These are phyloP conservation scores for Peromyscus attwateri DNA, from an alignment of 2,797 vertebrate genomes.

Conservation along the genomic window DNA sequence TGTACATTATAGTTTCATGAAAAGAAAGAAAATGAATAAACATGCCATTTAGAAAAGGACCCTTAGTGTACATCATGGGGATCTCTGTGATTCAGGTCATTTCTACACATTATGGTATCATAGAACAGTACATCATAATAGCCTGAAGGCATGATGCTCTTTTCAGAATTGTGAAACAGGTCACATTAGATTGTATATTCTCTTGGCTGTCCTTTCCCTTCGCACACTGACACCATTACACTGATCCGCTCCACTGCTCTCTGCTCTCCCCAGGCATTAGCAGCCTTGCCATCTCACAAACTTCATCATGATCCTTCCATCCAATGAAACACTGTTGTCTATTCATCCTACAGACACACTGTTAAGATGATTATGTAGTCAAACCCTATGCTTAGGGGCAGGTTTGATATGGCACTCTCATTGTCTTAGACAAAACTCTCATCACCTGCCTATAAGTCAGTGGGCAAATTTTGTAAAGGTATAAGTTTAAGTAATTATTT, in stretches of 20 bases:
- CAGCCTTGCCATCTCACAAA: background rate
- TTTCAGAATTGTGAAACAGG: background rate
- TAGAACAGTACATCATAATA: background rate
- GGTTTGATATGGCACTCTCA: conserved; percentile 1
- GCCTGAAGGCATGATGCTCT: background rate
- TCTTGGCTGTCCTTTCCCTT: background rate
- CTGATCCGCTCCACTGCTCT: background rate
- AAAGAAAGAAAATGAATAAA: background rate
- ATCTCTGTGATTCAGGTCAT: background rate
- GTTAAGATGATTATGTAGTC: background rate
- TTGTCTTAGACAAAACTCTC: background rate
- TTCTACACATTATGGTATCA: background rate
- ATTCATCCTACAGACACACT: background rate
- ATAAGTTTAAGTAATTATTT: conserved; percentile 16
- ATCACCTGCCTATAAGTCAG: background rate
- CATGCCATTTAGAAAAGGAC: background rate
- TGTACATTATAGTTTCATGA: background rate
- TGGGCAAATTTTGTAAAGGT: conserved; percentile 1
- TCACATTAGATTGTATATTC: background rate
- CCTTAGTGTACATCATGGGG: background rate
- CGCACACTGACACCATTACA: fast-evolving
- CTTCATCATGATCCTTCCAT: background rate
- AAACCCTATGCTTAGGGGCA: background rate
- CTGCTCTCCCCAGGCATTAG: background rate
- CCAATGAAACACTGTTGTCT: background rate